Base-by-base conservation (phyloP, 2,113 vertebrate species). In the Mohoua ochrocephala region DNA sequence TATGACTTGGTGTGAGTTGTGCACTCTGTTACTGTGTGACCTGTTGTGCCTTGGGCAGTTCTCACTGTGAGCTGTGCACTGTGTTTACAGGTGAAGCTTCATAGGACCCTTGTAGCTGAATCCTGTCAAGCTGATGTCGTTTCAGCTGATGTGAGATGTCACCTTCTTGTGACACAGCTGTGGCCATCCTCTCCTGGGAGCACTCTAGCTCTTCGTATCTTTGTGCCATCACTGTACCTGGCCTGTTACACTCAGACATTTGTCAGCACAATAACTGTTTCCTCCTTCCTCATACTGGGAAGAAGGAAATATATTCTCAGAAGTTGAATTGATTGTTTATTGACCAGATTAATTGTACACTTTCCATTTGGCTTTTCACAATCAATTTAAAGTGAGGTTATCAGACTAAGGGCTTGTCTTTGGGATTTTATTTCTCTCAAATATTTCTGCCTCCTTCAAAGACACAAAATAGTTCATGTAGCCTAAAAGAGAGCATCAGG, bases 181-280 rank as follows among this genome's bases (percentile, higher is more conserved):
- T 1, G 4, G 19, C 37, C 14, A 4, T 50, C 33, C 4, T 78
- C 23, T 65, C 39, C n/a, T 39, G 27, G 30, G 69, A 93, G 33
- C 3, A 4, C 23, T 67, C 47, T 60, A 42, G 37, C 54, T 81
- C 15, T 61, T 52, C 0, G 3, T 12, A 22, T 49, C 12, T 49
- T 57, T 30, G 13, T 65, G 37, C 28, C 28, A 7, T 84, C 11
- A 2, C 30, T 60, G 65, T 9, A 27, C 28, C 27, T 67, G 9
- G 2, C 39, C 44, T 91, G 17, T 79, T 88, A 23, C 0, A 0
- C 42, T 41, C 21, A 65, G 60, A 10, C 0, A 1, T 35, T 63
- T 44, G 27, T 79, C 23, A 10, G 49, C 37, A 59, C 22, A 26
- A 22, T 54, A 33, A 41, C 30, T 59, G 20, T 63, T 80, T 88